Evolutionary conservation across 2,888 invertebrate species (phyloP), one percentile per base, ranked within the genome.

Genomic region (Cantharis flavilabris): DNA sequence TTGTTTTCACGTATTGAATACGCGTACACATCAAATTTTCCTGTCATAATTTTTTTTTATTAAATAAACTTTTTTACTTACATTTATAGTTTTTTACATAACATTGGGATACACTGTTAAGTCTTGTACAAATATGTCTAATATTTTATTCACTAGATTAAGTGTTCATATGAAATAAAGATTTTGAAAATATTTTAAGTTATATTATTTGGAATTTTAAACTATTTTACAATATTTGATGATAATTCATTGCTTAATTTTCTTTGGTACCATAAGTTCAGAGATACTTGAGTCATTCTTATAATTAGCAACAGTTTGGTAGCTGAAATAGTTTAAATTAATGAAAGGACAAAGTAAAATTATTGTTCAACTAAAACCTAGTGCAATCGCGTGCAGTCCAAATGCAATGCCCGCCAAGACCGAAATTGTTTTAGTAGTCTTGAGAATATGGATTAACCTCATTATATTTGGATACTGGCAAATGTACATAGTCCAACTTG

Each of bases 251-350:
- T 84, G 75, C 85, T 84, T 67, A 87, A 72, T 80, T 85, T 86
- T 73, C 83, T 84, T 75, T 85, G 82, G 76, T 86, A 86, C 87
- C 87, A 87, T 71, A 86, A 81, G 73, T 85, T 84, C 14, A 86
- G 80, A 1, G 85, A 83, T 13, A 87, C 76, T 70, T 86, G 85
- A 7, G 84, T 80, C 7, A 86, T 82, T 77, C 85, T 81, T 14
- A 85, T n/a, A 16, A 84, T 85, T 18, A 86, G 80, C 7, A 86
- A 74, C 10, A 83, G 75, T 73, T 85, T 82, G 33, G 86, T 76
- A 11, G 84, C 85, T 85, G 74, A 77, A 84, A 84, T 75, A 74
- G 18, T 49, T 49, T n/a, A 14, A 16, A 30, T 71, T 26, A 18
- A 16, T n/a, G 18, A 33, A 14, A 3, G 9, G 16, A n/a, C 11